Percentiles rank a stretch among this genome's conserved stretches.
Conservation (phyloP, 1,140 invertebrate species). For the Nomia melanderi region DNA sequence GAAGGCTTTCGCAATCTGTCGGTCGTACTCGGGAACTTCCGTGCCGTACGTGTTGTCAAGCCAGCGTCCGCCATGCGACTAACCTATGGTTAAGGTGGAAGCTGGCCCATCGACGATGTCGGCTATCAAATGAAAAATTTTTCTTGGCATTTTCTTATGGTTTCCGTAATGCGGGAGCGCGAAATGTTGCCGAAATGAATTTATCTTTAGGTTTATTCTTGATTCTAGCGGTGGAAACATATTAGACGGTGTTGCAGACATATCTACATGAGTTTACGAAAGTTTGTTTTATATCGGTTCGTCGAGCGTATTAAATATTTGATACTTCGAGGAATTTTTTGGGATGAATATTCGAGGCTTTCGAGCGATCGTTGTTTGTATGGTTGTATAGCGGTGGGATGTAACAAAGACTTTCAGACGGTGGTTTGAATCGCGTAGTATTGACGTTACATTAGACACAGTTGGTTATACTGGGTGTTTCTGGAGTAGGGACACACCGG, state of each 20-base stretch:
- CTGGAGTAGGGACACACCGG: too few relatives aligned
- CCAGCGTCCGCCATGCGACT: slow-evolving; percentile 45
- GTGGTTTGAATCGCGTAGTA: slow-evolving; percentile 19
- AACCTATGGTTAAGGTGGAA: slow-evolving; percentile 9
- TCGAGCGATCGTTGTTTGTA: background rate
- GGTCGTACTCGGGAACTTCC: slow-evolving; percentile 71
- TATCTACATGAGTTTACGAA: slow-evolving; percentile 48
- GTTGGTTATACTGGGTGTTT: background rate
- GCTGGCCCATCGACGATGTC: background rate
- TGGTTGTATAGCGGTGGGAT: background rate
- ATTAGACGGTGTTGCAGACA: slow-evolving; percentile 60
- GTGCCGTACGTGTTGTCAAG: slow-evolving; percentile 56
- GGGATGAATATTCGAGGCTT: background rate
- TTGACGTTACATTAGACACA: slow-evolving; percentile 24
- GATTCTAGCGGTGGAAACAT: slow-evolving; percentile 55
- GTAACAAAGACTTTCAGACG: background rate
- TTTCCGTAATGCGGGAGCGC: background rate
- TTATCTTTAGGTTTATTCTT: slow-evolving; percentile 38
- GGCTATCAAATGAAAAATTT: slow-evolving; percentile 22
- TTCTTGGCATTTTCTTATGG: slow-evolving; percentile 1
- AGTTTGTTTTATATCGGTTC: slow-evolving; percentile 19
- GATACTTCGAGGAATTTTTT: background rate
- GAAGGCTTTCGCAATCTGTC: slow-evolving; percentile 78
- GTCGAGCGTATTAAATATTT: too few relatives aligned
- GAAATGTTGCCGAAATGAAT: background rate